Percentiles rank a stretch among this genome's conserved stretches.
Conservation (phyloP, 2,888 invertebrate genomes). For the Drosophila gaucha region DNA sequence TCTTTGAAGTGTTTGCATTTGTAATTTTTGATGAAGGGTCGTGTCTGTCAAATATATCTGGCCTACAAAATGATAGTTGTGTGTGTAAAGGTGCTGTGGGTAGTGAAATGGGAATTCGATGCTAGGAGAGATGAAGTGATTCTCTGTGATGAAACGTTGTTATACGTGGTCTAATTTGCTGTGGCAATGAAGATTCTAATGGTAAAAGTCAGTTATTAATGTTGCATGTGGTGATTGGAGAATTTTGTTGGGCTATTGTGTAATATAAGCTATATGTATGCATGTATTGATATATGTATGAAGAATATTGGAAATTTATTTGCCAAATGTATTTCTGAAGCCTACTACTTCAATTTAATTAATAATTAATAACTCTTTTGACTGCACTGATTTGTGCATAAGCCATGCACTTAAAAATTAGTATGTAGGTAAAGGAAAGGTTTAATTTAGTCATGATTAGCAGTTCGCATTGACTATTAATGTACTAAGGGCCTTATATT, state of each 20-base stretch:
- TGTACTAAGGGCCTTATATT: too few relatives aligned
- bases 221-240: not conserved
- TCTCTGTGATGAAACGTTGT: not conserved
- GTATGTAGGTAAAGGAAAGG: too few relatives aligned
- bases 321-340: not conserved
- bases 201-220: not conserved
- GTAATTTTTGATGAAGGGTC: not conserved
- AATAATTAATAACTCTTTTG: not conserved
- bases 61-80: not conserved
- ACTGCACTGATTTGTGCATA: too few relatives aligned
- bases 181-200: not conserved
- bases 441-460: too few relatives aligned
- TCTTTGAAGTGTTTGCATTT: not conserved
- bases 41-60: too few relatives aligned
- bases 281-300: not conserved
- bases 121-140: not conserved
- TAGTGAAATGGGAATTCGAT: too few relatives aligned
- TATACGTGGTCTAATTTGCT: not conserved
- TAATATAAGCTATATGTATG: not conserved
- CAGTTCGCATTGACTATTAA: too few relatives aligned
- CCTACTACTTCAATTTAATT: not conserved
- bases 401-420: not conserved
- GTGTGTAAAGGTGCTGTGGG: not conserved
- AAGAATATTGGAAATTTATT: not conserved
- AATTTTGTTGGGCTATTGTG: not conserved